Conservation (phyloP, 1,140 invertebrate species). For the Marisa cornuarietis region DNA sequence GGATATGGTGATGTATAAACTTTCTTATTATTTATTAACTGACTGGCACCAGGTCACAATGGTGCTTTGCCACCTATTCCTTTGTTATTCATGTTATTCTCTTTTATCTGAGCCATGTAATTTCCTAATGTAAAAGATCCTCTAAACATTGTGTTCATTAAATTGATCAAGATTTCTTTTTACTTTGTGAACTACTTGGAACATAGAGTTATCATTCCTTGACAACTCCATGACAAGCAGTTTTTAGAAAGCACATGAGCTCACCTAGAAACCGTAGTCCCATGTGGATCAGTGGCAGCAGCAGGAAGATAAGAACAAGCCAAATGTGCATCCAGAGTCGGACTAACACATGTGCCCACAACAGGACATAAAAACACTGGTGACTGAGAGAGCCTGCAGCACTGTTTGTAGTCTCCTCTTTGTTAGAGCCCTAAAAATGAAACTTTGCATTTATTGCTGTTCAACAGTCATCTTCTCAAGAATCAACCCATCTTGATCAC, state of each 20-base stretch:
- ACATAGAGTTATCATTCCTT: no score
- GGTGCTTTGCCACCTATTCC: no score
- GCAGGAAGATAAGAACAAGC: slow-evolving; percentile 73
- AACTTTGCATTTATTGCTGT: neutral
- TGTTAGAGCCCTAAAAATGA: neutral
- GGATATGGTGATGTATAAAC: no score
- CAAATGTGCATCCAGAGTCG: slow-evolving; percentile 78
- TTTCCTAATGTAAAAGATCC: no score
- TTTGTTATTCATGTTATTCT: no score
- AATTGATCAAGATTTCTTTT: no score
- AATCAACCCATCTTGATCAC: neutral
- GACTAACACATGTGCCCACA: slow-evolving; percentile 77
- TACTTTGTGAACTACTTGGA: no score
- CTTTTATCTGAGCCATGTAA: no score
- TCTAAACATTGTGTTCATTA: no score
- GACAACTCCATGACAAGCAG: no score
- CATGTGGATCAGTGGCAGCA: slow-evolving; percentile 75
- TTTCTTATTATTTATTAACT: no score
- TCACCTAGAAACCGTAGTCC: slow-evolving; percentile 71
- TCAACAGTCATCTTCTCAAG: neutral
- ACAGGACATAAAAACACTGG: slow-evolving; percentile 74
- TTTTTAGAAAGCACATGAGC: slow-evolving; percentile 20
- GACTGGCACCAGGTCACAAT: no score
- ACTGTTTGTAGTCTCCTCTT: slow-evolving; percentile 12
- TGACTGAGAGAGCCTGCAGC: slow-evolving; percentile 64